These are phyloP conservation scores for Clarias macrocephalus DNA, from an alignment of 2,113 vertebrate genomes.

Conservation along the genomic window DNA sequence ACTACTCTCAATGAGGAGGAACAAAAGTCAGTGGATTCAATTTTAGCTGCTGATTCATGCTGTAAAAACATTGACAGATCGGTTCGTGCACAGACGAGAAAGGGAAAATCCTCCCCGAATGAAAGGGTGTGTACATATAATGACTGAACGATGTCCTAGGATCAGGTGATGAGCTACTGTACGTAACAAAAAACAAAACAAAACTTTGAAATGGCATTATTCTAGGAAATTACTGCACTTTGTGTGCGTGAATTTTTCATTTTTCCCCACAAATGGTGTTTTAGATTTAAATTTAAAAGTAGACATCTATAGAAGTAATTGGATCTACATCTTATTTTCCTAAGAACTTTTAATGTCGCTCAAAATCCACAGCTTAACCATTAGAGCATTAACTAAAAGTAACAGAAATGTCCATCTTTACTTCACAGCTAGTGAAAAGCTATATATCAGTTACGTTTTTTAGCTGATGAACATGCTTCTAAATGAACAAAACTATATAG, in stretches of 20 bases:
- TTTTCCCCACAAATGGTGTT: not conserved
- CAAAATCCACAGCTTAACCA: not conserved
- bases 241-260: not conserved
- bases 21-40: not conserved
- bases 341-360: not conserved
- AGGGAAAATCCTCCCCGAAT: not conserved
- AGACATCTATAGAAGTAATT: not conserved
- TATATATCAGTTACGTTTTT: not conserved
- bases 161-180: not conserved
- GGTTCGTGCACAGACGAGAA: not conserved
- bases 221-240: not conserved
- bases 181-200: not conserved
- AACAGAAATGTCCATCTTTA: not conserved
- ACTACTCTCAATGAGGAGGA: not conserved
- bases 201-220: not conserved
- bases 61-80: constrained; percentile 1
- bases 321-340: not conserved
- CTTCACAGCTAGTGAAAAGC: not conserved
- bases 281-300: not conserved
- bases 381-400: not conserved
- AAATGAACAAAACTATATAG: not conserved
- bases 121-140: not conserved
- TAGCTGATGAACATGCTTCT: not conserved
- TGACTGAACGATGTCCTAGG: not conserved
- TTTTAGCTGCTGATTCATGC: constrained; percentile 29